phyloP scores from a whole-genome alignment of 2,113 vertebrate genomes.

The Oryzias woworae region DNA sequence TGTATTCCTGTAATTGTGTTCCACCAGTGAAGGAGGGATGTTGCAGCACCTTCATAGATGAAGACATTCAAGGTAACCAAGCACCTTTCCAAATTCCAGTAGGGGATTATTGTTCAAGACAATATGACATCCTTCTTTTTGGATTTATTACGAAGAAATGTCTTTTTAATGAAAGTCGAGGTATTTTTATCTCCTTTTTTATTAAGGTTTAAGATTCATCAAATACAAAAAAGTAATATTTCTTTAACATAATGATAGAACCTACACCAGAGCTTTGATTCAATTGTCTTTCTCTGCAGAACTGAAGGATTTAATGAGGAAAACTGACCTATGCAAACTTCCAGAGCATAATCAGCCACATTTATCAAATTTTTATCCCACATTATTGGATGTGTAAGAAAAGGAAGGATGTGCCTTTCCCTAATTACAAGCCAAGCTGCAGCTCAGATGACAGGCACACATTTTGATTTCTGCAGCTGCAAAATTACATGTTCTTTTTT shows the following conservation, averaged over 20 bases:
- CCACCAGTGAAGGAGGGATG: too few relatives aligned
- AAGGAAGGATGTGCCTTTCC: neutral
- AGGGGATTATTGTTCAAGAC: too few relatives aligned
- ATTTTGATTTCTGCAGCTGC: conserved; percentile 1
- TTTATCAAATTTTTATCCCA: conserved; percentile 5
- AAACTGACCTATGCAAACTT: conserved; percentile 1
- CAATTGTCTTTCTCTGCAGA: neutral
- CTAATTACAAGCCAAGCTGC: conserved; percentile 2
- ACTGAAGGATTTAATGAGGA: neutral
- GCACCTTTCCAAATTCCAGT: too few relatives aligned
- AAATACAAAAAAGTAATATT: neutral
- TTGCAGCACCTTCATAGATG: too few relatives aligned
- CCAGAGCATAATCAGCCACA: conserved; percentile 5
- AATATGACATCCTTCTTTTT: too few relatives aligned
- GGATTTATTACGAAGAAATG: too few relatives aligned
- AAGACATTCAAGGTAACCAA: too few relatives aligned
- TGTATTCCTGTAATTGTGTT: too few relatives aligned
- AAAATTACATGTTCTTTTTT: conserved; percentile 4
- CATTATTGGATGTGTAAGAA: neutral
- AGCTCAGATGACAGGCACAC: conserved; percentile 5
- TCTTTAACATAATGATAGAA: neutral
- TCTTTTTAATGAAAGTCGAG: neutral
- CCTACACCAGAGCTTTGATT: neutral
- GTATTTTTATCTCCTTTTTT: neutral
- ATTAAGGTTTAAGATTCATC: neutral